Percentiles rank a stretch among this genome's conserved stretches.
phyloP scores from a whole-genome alignment of 2,113 vertebrate species.

The Entosphenus tridentatus region DNA sequence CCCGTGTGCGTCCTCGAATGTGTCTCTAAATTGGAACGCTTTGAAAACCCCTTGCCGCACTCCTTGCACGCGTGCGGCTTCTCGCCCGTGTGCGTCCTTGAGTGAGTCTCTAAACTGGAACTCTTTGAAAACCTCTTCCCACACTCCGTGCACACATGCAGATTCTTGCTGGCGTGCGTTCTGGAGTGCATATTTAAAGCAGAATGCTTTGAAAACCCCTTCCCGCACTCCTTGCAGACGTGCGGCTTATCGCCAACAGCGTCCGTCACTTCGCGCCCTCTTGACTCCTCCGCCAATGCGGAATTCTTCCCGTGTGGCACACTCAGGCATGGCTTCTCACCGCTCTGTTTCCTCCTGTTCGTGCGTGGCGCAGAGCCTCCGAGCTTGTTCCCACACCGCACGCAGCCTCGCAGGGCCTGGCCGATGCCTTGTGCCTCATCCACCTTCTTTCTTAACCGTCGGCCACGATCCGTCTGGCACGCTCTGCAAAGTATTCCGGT shows the following conservation, averaged over 20 bases:
- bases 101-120: no score
- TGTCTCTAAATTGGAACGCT: conserved; percentile 15
- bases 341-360: no score
- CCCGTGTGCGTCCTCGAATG: no score
- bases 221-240: conserved; percentile 14
- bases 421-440: no score
- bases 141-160: neutral
- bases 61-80: no score
- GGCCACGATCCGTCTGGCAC: no score
- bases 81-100: no score
- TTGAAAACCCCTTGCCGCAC: conserved; percentile 9
- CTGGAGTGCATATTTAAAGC: conserved; percentile 8
- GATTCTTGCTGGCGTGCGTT: conserved; percentile 9
- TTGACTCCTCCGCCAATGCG: conserved; percentile 16
- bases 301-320: conserved; percentile 17
- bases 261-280: conserved; percentile 18
- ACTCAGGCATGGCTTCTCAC: neutral
- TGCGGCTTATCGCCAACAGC: conserved; percentile 22
- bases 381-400: no score
- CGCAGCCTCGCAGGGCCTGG: no score
- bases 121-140: conserved; percentile 6
- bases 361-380: no score
- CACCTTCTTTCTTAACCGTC: no score
- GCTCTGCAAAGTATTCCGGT: no score
- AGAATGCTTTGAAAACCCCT: conserved; percentile 14